Evolutionary conservation across 1,140 invertebrate genomes (phyloP).

Genomic region (Pantala flavescens): DNA sequence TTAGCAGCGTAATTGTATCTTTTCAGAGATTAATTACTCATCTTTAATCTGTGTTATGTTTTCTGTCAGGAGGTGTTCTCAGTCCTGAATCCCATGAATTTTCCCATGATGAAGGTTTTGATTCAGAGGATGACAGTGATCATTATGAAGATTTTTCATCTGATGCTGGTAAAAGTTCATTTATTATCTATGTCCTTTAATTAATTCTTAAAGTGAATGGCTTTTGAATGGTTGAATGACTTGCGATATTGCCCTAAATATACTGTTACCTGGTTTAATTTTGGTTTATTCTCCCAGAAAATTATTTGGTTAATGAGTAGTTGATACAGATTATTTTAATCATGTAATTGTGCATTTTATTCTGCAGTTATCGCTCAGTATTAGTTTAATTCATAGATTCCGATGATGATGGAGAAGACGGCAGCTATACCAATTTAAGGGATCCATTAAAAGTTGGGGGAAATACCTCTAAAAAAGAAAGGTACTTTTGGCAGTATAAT

Average conservation of each 20-base stretch:
- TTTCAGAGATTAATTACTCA: no score
- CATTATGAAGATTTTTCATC: conserved; percentile 77
- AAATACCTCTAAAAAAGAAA: conserved; percentile 57
- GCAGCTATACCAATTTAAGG: conserved; percentile 31
- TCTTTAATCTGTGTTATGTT: no score
- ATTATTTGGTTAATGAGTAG: no score
- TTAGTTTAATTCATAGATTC: conserved; percentile 41
- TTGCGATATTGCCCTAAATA: not conserved
- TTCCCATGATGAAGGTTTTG: conserved; percentile 71
- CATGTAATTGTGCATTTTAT: no score
- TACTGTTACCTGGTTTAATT: not conserved
- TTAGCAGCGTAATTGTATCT: no score
- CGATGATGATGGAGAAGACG: conserved; percentile 53
- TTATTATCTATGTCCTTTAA: not conserved
- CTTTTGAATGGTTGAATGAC: not conserved
- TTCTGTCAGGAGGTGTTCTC: conserved; percentile 49
- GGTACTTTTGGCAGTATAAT: conserved; percentile 98
- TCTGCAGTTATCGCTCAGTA: no score
- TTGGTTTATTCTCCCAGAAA: no score
- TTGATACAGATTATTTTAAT: no score
- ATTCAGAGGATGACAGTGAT: conserved; percentile 68
- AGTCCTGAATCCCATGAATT: conserved; percentile 71
- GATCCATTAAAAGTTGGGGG: conserved; percentile 28
- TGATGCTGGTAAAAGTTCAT: conserved; percentile 49
- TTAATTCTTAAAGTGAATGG: not conserved